Base-by-base conservation (phyloP, 2,797 vertebrate genomes). In the Hemibagrus guttatus region DNA sequence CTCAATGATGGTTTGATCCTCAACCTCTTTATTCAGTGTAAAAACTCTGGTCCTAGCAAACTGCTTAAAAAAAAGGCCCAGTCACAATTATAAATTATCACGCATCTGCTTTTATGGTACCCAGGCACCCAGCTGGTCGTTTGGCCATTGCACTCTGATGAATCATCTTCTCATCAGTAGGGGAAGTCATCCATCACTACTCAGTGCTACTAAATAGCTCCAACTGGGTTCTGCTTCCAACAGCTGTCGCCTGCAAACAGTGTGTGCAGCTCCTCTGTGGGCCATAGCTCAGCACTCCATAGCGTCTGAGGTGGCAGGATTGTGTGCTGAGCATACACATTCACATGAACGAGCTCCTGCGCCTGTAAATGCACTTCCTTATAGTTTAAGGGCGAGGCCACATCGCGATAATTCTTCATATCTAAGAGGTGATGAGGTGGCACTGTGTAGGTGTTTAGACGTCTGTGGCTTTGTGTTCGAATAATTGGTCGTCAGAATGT, bases 171-270 rank as follows among this genome's bases (percentile, higher is more conserved):
- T 76, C 72, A 59, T 88, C 84, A 85, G 71, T 71, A 71, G 71
- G 83, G 80, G 64, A 88, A 79, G 80, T 63, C 90, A 92, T 94
- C 88, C 87, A 90, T 94, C 92, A 91, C 88, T 69, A 85, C 58
- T 78, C 84, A 23, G 81, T n/a, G 79, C 83, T 83, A 89, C 79
- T 89, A 46, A 88, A 74, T 81, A 66, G 39, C 72, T 86, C 86
- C 79, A 63, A 71, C 88, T 46, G 61, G 87, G 87, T 66, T 85
- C 71, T 90, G 86, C 84, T 81, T 63, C 56, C 87, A 91, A 82
- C 92, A 88, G 88, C 92, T 92, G 89, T 86, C 89, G 72, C 31
- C 74, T 21, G 69, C 61, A 86, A 85, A 79, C 56, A 74, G 68
- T 42, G 35, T 88, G 75, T 86, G 69, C n/a, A 31, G 21, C 56